phyloP scores from a whole-genome alignment of 2,797 vertebrate genomes.

The Dryobates pubescens region DNA sequence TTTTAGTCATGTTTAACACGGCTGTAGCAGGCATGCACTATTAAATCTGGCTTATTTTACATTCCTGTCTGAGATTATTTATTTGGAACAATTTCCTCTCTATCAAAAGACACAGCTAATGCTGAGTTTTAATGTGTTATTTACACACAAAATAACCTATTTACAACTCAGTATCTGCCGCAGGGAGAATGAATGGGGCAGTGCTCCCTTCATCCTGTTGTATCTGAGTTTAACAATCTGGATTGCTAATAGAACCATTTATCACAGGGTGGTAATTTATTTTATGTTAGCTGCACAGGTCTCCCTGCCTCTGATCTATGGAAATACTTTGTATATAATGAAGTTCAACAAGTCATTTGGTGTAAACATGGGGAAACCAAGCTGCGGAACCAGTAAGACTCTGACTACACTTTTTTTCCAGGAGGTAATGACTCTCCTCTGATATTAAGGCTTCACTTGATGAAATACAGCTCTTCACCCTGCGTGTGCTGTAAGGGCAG shows the following conservation, averaged over 20 bases:
- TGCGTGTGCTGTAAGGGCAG: slow-evolving; percentile 4
- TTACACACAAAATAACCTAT: slow-evolving; percentile 97
- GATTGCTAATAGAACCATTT: slow-evolving; percentile 99
- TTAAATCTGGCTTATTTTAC: slow-evolving; percentile 90
- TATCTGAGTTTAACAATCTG: slow-evolving; percentile 99
- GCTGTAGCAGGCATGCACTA: slow-evolving; percentile 80
- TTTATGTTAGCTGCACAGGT: slow-evolving; percentile 85
- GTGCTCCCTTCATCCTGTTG: slow-evolving; percentile 85
- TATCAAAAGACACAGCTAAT: slow-evolving; percentile 92
- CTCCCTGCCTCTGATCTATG: slow-evolving; percentile 87
- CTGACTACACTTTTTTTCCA: slow-evolving; percentile 1
- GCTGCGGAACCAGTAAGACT: slow-evolving; percentile 45
- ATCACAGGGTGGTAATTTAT: slow-evolving; percentile 91
- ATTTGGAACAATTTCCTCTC: slow-evolving; percentile 93
- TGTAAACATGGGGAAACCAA: slow-evolving; percentile 60
- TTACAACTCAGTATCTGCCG: slow-evolving; percentile 85
- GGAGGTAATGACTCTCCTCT: slow-evolving; percentile 30
- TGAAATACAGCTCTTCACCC: slow-evolving; percentile 52
- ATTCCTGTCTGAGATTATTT: slow-evolving; percentile 92
- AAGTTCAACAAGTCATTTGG: slow-evolving; percentile 75
- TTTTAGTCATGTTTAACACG: slow-evolving; percentile 92
- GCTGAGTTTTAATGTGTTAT: slow-evolving; percentile 98
- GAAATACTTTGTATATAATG: slow-evolving; percentile 84
- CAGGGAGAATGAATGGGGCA: slow-evolving; percentile 88
- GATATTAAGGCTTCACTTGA: slow-evolving; percentile 52